Percentiles rank a stretch among this genome's conserved stretches.
These are phyloP conservation scores for Mormyrus iriodes DNA, from an alignment of 2,113 vertebrate species.

Conservation along the genomic window DNA sequence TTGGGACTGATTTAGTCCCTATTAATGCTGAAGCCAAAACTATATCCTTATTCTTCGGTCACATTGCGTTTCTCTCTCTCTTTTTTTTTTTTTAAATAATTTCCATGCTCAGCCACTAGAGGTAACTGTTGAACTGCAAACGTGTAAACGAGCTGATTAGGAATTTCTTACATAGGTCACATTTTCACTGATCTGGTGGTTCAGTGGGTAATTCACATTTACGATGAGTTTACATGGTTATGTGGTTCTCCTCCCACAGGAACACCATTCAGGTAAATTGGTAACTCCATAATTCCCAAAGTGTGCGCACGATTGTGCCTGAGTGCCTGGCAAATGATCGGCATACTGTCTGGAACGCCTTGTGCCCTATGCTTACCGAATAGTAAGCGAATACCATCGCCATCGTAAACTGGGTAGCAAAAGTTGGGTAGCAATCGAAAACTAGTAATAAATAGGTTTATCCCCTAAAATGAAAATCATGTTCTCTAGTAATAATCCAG, in stretches of 20 bases:
- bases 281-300: neutral
- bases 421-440: neutral
- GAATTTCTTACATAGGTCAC: neutral
- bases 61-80: neutral
- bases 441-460: neutral
- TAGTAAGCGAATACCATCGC: no score
- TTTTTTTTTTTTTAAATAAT: neutral
- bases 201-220: neutral
- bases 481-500: neutral
- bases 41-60: neutral
- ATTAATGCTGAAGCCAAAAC: neutral
- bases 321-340: neutral
- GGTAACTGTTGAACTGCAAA: neutral
- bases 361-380: neutral
- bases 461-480: neutral
- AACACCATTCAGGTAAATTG: neutral
- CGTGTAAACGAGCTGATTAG: neutral
- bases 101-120: neutral
- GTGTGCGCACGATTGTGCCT: neutral
- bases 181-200: neutral
- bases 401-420: no score
- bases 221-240: neutral
- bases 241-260: neutral
- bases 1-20: neutral
- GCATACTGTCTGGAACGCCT: neutral